Percentiles rank a stretch among this genome's conserved stretches.
phyloP scores from a whole-genome alignment of 2,113 vertebrate species.

The Bettongia penicillata region DNA sequence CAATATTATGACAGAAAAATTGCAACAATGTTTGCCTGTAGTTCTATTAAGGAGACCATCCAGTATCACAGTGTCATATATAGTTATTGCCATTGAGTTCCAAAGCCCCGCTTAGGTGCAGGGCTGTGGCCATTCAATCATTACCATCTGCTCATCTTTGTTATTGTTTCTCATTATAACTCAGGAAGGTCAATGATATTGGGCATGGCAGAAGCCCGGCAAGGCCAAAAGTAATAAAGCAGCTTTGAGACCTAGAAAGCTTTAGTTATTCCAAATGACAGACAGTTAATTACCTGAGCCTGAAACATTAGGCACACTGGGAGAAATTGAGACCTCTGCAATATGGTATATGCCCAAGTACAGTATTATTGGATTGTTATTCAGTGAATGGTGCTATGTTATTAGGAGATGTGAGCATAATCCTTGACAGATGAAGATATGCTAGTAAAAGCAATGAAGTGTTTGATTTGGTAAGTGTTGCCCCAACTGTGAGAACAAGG shows the following conservation, averaged over 20 bases:
- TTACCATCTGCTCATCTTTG: constrained; percentile 53
- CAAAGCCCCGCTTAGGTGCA: constrained; percentile 6
- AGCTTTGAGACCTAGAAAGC: constrained; percentile 8
- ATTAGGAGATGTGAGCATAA: not conserved
- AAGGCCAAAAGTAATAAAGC: constrained; percentile 41
- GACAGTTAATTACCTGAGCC: constrained; percentile 46
- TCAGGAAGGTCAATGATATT: constrained; percentile 9
- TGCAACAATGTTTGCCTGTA: constrained; percentile 17
- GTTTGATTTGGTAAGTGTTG: not conserved
- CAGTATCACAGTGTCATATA: not conserved
- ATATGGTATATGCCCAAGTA: not conserved
- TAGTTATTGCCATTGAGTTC: constrained; percentile 44
- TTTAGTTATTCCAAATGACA: not conserved
- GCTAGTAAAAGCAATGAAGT: constrained; percentile 23
- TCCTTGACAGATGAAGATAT: not conserved
- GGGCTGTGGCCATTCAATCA: not conserved
- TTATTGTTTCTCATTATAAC: constrained; percentile 40
- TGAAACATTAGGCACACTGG: not conserved
- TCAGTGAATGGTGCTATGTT: not conserved
- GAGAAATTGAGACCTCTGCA: constrained; percentile 26
- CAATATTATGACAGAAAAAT: constrained; percentile 45
- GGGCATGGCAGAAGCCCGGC: constrained; percentile 22
- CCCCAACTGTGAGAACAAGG: not conserved
- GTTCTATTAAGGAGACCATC: not conserved
- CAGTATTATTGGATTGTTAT: not conserved